These are phyloP conservation scores for Perognathus longimembris DNA, from an alignment of 2,113 vertebrate species.

Conservation along the genomic window DNA sequence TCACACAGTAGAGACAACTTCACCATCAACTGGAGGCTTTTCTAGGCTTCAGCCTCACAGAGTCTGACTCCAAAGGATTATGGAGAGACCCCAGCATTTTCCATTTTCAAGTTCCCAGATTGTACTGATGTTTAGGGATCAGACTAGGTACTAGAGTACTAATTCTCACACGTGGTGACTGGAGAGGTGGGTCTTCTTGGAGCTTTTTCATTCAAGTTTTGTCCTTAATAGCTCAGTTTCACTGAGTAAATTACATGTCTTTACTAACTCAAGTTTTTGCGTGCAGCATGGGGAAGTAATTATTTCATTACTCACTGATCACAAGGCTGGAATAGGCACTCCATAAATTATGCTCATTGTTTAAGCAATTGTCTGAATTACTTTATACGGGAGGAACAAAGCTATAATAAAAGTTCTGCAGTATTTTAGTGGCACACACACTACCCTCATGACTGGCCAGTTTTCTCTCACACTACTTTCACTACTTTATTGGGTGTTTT, in stretches of 20 bases:
- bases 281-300: not conserved
- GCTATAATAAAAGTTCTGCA: not conserved
- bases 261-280: not conserved
- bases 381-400: not conserved
- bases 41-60: not conserved
- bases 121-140: not conserved
- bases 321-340: not conserved
- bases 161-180: fast-evolving
- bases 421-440: no score
- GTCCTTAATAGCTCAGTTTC: not conserved
- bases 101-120: not conserved
- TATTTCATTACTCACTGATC: no score
- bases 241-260: not conserved
- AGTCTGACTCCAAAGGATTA: not conserved
- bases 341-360: not conserved
- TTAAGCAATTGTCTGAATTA: not conserved
- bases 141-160: not conserved
- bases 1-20: no score
- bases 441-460: fast-evolving
- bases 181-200: fast-evolving
- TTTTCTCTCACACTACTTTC: fast-evolving
- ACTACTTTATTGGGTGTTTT: no score
- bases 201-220: not conserved
- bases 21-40: not conserved
- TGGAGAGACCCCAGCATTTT: fast-evolving